Percentiles rank a stretch among this genome's conserved stretches.
Conservation (phyloP, 2,113 vertebrate genomes). For the Halcyon malimbica region DNA sequence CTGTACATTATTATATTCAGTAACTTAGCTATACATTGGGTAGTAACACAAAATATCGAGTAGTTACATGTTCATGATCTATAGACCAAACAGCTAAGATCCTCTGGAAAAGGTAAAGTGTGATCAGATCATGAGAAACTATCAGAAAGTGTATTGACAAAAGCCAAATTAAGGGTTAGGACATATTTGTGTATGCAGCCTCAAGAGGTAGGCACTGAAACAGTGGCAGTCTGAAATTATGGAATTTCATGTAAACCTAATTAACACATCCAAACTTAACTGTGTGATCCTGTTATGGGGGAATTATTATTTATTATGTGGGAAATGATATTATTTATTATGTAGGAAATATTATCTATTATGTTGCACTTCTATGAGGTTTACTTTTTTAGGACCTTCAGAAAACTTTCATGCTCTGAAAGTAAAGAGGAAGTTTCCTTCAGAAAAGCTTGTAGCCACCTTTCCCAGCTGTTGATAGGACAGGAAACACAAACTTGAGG, state of each 20-base stretch:
- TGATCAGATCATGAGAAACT: neutral
- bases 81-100: neutral
- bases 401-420: neutral
- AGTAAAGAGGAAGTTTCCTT: neutral
- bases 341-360: too few species aligned
- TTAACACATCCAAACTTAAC: neutral
- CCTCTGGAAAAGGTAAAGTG: neutral
- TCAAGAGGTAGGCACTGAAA: neutral
- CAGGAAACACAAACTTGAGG: conserved; percentile 6
- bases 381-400: neutral
- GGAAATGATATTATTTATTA: too few species aligned
- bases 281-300: neutral
- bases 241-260: neutral
- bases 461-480: neutral
- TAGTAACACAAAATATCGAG: neutral
- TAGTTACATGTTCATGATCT: neutral
- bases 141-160: neutral
- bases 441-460: neutral
- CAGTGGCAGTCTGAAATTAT: neutral
- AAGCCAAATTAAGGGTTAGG: neutral
- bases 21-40: neutral
- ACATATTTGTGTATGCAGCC: neutral
- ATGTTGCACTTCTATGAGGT: neutral
- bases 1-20: neutral
- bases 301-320: neutral